Evolutionary conservation across 2,888 invertebrate genomes (phyloP).

Genomic region (Aspidiotus destructor): DNA sequence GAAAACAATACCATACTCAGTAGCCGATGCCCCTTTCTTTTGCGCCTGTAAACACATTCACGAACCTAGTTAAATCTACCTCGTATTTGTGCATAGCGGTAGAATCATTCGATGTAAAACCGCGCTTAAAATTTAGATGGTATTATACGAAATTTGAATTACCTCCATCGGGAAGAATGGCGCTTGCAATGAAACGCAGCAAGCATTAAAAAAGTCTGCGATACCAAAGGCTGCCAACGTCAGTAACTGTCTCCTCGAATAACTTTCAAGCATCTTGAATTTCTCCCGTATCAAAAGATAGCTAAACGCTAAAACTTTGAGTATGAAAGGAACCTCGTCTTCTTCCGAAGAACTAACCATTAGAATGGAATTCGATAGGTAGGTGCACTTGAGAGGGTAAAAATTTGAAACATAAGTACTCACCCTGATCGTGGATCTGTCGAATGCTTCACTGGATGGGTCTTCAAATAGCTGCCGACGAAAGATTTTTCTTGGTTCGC

Average conservation of each 20-base stretch:
- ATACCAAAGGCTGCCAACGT: constrained; percentile 68
- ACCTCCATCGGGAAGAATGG: constrained; percentile 80
- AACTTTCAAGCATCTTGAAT: constrained; percentile 39
- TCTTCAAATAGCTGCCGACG: too few relatives aligned
- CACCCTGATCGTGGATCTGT: too few relatives aligned
- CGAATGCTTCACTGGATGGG: too few relatives aligned
- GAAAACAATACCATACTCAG: constrained; percentile 78
- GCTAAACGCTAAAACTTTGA: too few relatives aligned
- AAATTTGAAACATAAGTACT: too few relatives aligned
- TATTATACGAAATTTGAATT: neutral
- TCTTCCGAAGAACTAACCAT: too few relatives aligned
- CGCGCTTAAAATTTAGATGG: neutral
- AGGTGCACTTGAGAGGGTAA: too few relatives aligned
- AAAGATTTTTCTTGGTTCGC: too few relatives aligned
- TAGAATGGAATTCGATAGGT: too few relatives aligned
- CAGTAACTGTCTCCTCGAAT: constrained; percentile 64
- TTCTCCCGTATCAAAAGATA: too few relatives aligned
- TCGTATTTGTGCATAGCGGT: neutral
- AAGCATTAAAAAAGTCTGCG: constrained; percentile 73
- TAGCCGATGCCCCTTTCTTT: constrained; percentile 65
- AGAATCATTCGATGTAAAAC: neutral
- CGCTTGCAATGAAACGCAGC: constrained; percentile 73
- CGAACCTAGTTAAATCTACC: too few relatives aligned
- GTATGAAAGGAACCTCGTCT: too few relatives aligned
- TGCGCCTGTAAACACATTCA: constrained; percentile 56